Evolutionary conservation across 2,888 invertebrate species (phyloP).

Genomic region (Balanococcus diminutus): DNA sequence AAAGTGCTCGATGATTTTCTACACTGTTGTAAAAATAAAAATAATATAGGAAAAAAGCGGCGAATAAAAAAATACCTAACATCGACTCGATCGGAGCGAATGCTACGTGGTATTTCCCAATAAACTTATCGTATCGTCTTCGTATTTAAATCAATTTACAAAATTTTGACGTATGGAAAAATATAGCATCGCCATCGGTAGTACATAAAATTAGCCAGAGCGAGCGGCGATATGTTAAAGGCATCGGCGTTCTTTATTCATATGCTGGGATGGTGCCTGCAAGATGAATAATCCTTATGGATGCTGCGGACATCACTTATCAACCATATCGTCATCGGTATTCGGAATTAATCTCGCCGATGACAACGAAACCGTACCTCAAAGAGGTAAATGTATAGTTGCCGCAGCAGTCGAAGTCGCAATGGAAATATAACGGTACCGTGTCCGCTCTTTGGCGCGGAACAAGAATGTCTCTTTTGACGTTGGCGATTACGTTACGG

Average conservation of each 20-base stretch:
- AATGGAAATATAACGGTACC: constrained; percentile 48
- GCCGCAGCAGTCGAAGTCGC: constrained; percentile 9
- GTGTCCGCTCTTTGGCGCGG: constrained; percentile 55
- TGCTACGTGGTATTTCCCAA: neutral
- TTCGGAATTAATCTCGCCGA: constrained; percentile 30
- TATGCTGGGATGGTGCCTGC: neutral
- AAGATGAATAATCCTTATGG: neutral
- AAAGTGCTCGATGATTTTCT: neutral
- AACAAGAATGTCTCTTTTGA: constrained; percentile 52
- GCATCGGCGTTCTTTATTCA: neutral
- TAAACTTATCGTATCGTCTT: neutral
- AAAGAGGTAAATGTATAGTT: neutral
- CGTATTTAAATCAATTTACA: neutral
- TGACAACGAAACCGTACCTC: neutral
- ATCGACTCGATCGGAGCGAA: neutral
- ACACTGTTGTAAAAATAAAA: neutral
- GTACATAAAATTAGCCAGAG: neutral
- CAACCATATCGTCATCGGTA: constrained; percentile 24
- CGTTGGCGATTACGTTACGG: constrained; percentile 50
- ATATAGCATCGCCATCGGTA: neutral
- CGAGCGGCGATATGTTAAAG: neutral
- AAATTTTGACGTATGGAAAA: neutral
- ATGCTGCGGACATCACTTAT: neutral
- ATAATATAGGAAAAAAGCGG: neutral
- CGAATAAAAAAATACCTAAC: neutral